phyloP scores from a whole-genome alignment of 1,140 invertebrate species.

The Trichonephila clavipes region DNA sequence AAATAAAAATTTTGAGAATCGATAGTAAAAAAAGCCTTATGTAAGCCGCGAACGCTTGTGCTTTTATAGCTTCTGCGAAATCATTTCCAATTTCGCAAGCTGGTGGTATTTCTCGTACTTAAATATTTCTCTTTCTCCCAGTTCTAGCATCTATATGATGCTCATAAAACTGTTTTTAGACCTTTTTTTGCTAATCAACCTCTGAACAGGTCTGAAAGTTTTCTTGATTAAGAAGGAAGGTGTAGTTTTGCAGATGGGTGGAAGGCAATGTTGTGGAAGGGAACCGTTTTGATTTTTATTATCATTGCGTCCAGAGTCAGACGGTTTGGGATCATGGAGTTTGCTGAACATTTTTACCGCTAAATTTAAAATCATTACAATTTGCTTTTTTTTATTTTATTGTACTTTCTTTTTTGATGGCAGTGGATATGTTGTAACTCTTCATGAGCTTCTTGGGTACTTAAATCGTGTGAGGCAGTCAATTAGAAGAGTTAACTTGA shows the following conservation, averaged over 20 bases:
- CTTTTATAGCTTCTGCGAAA: conserved; percentile 66
- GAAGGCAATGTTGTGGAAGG: not conserved
- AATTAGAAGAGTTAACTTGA: not conserved
- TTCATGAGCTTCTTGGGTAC: too few relatives aligned
- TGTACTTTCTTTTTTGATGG: not conserved
- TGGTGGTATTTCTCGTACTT: conserved; percentile 59
- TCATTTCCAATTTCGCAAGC: conserved; percentile 67
- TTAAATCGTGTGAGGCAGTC: not conserved
- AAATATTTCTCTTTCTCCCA: conserved; percentile 59
- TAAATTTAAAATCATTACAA: conserved; percentile 16
- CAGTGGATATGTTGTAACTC: too few relatives aligned
- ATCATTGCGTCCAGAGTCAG: conserved; percentile 16
- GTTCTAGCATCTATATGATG: not conserved
- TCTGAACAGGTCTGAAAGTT: conserved; percentile 50
- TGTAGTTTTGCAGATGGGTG: not conserved
- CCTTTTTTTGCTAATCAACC: conserved; percentile 52
- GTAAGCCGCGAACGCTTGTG: conserved; percentile 47
- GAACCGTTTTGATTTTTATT: conserved; percentile 20
- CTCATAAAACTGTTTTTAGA: conserved; percentile 63
- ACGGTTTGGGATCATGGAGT: not conserved
- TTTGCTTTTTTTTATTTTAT: not conserved
- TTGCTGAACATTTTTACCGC: not conserved
- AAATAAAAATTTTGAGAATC: conserved; percentile 61
- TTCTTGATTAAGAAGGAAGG: conserved; percentile 22
- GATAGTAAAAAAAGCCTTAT: conserved; percentile 52